Conservation (phyloP, 2,888 invertebrate genomes). For the Cheilosia soror region DNA sequence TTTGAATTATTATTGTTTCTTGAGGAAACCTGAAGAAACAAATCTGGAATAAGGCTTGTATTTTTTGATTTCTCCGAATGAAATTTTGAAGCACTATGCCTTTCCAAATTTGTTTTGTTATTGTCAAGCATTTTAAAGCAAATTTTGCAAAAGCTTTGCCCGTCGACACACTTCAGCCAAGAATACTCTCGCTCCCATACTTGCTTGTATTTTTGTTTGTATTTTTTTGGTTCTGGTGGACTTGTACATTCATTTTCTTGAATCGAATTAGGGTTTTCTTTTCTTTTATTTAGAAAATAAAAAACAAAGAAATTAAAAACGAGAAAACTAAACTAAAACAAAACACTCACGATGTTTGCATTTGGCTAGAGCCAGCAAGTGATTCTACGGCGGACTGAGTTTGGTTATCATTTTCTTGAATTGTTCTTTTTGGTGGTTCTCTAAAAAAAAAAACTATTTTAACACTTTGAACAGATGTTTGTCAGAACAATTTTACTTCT, state of each 20-base stretch:
- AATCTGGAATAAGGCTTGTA: not conserved
- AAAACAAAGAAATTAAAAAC: too few species aligned
- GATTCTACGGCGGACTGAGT: too few species aligned
- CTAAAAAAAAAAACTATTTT: too few species aligned
- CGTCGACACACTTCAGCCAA: conserved; percentile 25
- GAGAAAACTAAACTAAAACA: not conserved
- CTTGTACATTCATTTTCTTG: too few species aligned
- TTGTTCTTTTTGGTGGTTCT: too few species aligned
- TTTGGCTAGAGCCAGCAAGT: too few species aligned
- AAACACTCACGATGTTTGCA: too few species aligned
- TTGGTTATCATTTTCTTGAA: too few species aligned
- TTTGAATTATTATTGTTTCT: not conserved
- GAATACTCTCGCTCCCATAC: conserved; percentile 18
- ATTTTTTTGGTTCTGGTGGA: conserved; percentile 4
- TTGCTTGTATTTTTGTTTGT: conserved; percentile 25
- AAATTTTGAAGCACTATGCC: conserved; percentile 14
- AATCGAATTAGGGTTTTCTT: too few species aligned
- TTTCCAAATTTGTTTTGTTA: conserved; percentile 27
- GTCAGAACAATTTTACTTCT: not conserved
- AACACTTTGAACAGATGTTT: too few species aligned
- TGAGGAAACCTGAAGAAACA: not conserved
- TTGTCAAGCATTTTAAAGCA: conserved; percentile 22
- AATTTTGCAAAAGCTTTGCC: conserved; percentile 33
- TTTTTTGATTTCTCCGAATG: not conserved
- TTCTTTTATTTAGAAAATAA: not conserved